Evolutionary conservation across 2,888 invertebrate species (phyloP).

Genomic region (Busseola fusca): DNA sequence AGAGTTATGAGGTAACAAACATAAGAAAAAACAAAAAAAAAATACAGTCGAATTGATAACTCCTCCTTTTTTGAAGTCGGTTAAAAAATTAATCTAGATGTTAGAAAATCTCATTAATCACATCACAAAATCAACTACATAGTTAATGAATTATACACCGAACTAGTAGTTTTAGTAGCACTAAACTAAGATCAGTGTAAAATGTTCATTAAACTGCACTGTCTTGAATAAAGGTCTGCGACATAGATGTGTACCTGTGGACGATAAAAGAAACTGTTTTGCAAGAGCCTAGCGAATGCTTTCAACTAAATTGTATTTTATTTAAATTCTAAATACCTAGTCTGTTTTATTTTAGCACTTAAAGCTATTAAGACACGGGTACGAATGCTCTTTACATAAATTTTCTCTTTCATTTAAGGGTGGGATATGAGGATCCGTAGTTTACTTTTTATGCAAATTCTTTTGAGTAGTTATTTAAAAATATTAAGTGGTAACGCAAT

Average conservation of each 20-base stretch:
- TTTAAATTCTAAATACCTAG: constrained; percentile 64
- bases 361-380: constrained; percentile 59
- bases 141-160: not conserved
- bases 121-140: constrained; percentile 9
- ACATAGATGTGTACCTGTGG: constrained; percentile 52
- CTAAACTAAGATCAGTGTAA: constrained; percentile 18
- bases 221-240: constrained; percentile 14
- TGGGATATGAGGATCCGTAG: constrained; percentile 46
- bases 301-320: constrained; percentile 64
- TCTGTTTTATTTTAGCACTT: constrained; percentile 64
- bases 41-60: too few species aligned
- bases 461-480: constrained; percentile 48
- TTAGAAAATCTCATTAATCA: not conserved
- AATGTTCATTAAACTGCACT: constrained; percentile 15
- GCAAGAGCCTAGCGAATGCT: constrained; percentile 48
- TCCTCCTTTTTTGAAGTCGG: too few species aligned
- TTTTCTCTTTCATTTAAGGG: constrained; percentile 58
- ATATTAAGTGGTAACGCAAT: constrained; percentile 24
- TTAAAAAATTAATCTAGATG: not conserved
- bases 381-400: constrained; percentile 59
- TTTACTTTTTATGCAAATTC: constrained; percentile 48
- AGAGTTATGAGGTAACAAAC: too few species aligned
- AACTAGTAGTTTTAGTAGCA: constrained; percentile 9
- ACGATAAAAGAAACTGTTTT: constrained; percentile 44
- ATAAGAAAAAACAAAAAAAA: too few species aligned